phyloP scores from a whole-genome alignment of 2,888 invertebrate species.

The Podabrus alpinus region DNA sequence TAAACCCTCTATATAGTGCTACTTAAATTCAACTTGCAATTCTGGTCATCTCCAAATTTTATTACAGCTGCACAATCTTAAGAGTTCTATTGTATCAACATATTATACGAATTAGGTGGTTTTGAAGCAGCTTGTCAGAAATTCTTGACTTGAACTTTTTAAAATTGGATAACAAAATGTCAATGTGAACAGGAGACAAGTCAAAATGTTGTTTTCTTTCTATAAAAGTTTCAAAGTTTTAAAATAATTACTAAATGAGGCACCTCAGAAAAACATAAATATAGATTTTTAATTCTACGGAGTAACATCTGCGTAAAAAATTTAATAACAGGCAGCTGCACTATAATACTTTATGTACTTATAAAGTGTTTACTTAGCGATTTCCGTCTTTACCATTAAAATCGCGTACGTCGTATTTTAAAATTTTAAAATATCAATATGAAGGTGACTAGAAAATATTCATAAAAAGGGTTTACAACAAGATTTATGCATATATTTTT shows the following conservation, averaged over 20 bases:
- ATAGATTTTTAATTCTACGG: not conserved
- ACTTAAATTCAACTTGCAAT: not conserved
- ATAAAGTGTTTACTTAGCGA: not conserved
- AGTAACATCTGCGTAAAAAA: not conserved
- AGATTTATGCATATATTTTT: not conserved
- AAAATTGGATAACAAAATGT: not conserved
- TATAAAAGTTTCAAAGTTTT: not conserved
- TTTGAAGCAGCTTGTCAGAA: not conserved
- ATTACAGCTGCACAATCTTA: not conserved
- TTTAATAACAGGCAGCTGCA: not conserved
- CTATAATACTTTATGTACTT: not conserved
- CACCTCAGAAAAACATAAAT: not conserved
- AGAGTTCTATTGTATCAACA: too few species aligned
- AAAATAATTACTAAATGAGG: not conserved
- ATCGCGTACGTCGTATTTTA: not conserved
- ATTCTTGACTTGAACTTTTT: not conserved
- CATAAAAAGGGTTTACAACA: not conserved
- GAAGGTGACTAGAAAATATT: not conserved
- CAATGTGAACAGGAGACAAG: not conserved
- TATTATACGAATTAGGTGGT: not conserved
- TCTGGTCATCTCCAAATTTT: not conserved
- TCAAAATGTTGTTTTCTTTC: not conserved
- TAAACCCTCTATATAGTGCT: too few species aligned
- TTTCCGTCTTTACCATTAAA: not conserved
- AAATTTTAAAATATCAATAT: not conserved